phyloP scores from a whole-genome alignment of 2,888 invertebrate species.

The Synergus umbraculus region DNA sequence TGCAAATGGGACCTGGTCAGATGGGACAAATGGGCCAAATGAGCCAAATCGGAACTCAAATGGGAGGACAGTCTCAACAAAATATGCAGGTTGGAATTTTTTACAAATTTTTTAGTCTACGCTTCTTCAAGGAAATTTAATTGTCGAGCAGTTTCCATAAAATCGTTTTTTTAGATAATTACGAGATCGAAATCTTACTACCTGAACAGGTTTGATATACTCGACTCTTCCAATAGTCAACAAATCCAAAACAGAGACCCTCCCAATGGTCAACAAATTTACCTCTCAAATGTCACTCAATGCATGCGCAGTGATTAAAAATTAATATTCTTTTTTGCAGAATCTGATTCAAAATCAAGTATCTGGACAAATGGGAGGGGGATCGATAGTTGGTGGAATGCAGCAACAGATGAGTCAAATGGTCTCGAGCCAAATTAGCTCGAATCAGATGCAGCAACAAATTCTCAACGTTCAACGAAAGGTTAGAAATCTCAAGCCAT shows the following conservation, averaged over 20 bases:
- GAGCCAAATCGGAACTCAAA: conserved; percentile 62
- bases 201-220: too few species aligned
- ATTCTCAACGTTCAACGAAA: conserved; percentile 78
- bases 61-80: conserved; percentile 71
- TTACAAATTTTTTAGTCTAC: not conserved
- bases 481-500: conserved; percentile 54
- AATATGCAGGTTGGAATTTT: conserved; percentile 67
- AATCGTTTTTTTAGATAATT: too few species aligned
- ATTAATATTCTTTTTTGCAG: conserved; percentile 49
- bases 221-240: too few species aligned
- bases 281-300: too few species aligned
- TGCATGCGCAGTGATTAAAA: too few species aligned
- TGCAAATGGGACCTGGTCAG: conserved; percentile 71
- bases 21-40: conserved; percentile 61
- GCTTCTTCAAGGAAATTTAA: too few species aligned
- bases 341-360: conserved; percentile 73
- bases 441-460: conserved; percentile 75
- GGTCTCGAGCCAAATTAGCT: conserved; percentile 69
- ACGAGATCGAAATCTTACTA: too few species aligned
- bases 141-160: too few species aligned
- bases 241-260: too few species aligned
- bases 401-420: conserved; percentile 76
- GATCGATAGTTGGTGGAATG: conserved; percentile 53
- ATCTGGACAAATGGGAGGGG: conserved; percentile 62
- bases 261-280: too few species aligned